These are phyloP conservation scores for Pipistrellus pygmaeus DNA, from an alignment of 2,797 vertebrate species.

Conservation along the genomic window DNA sequence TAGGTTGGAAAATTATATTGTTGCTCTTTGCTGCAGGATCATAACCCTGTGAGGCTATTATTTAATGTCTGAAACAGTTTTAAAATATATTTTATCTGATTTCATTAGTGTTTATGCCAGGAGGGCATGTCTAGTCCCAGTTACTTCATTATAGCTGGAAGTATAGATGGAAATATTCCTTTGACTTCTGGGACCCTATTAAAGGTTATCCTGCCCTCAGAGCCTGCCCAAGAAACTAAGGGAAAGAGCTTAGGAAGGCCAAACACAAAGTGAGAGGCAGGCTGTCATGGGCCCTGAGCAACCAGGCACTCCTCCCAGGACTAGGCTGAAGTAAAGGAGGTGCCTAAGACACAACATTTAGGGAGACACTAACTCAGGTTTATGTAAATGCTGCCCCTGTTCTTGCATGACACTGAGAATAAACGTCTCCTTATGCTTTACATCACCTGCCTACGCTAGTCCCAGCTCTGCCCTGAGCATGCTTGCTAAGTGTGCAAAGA, in stretches of 20 bases:
- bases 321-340: not conserved
- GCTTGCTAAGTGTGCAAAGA: not conserved
- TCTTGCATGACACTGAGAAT: not conserved
- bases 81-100: not conserved
- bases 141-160: not conserved
- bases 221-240: not conserved
- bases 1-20: not conserved
- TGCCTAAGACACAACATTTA: not conserved
- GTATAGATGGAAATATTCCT: not conserved
- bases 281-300: not conserved
- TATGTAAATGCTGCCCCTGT: not conserved
- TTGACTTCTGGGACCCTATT: not conserved
- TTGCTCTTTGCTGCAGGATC: not conserved
- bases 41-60: not conserved
- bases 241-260: too few species aligned
- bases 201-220: not conserved
- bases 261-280: not conserved
- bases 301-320: not conserved
- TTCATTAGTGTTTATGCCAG: not conserved
- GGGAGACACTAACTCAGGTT: not conserved
- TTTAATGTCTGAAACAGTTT: not conserved
- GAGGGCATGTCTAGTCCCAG: not conserved
- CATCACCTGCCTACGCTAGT: not conserved
- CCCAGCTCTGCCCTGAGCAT: not conserved
- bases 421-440: not conserved